Conservation (phyloP, 2,797 vertebrate species). For the Sebastolobus altivelis region DNA sequence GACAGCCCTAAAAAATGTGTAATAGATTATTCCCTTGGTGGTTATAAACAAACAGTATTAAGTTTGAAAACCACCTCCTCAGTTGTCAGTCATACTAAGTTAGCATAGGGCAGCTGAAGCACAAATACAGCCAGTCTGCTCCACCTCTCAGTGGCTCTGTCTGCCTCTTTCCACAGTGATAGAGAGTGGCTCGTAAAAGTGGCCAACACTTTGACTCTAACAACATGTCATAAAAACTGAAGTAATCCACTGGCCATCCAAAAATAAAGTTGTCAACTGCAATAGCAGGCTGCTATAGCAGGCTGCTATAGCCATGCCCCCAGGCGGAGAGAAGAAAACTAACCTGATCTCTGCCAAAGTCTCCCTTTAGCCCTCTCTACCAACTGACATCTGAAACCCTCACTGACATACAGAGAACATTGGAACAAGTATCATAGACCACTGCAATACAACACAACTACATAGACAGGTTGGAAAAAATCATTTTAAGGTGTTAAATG, state of each 20-base stretch:
- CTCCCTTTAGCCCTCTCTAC: background rate
- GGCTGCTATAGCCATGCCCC: background rate
- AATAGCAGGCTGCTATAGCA: background rate
- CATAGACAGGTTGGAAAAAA: background rate
- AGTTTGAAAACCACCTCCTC: background rate
- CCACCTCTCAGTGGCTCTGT: background rate
- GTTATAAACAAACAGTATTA: background rate
- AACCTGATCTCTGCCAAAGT: background rate
- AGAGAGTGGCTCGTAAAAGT: constrained; percentile 14
- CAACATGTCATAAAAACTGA: constrained; percentile 29
- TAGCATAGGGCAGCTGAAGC: constrained; percentile 5
- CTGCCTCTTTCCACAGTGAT: constrained; percentile 19
- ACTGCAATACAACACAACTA: background rate
- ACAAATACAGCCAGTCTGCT: background rate
- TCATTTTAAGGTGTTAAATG: background rate
- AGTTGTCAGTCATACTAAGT: background rate
- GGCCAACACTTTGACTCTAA: constrained; percentile 27
- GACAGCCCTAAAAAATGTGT: background rate
- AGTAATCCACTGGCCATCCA: constrained; percentile 22
- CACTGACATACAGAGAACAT: background rate
- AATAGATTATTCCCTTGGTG: background rate
- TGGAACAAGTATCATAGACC: background rate
- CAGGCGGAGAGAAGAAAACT: constrained; percentile 1
- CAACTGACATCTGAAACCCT: constrained; percentile 1
- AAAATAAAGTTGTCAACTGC: constrained; percentile 31